Percentiles rank a stretch among this genome's conserved stretches.
phyloP scores from a whole-genome alignment of 2,888 invertebrate genomes.

The Epirrhoe tristata region DNA sequence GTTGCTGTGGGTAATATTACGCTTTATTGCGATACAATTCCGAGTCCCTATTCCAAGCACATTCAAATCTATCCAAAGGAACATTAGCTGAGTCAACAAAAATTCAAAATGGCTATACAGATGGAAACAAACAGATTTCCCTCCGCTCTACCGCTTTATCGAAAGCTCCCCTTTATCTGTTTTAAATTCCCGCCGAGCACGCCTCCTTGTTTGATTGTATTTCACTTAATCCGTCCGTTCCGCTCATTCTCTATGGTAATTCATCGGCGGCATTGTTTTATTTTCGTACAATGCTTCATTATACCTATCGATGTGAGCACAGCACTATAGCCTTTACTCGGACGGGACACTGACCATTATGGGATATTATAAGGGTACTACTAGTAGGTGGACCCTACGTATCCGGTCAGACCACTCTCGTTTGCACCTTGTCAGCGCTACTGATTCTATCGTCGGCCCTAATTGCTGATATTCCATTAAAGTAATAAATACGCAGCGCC shows the following conservation, averaged over 20 bases:
- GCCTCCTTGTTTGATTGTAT: constrained; percentile 78
- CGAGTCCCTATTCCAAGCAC: constrained; percentile 3
- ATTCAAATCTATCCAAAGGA: constrained; percentile 38
- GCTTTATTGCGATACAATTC: constrained; percentile 8
- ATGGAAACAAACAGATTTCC: constrained; percentile 59
- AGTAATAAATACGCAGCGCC: constrained; percentile 79
- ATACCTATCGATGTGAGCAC: constrained; percentile 46
- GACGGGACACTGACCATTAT: constrained; percentile 52
- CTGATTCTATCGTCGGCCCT: constrained; percentile 79
- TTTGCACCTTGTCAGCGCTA: constrained; percentile 85
- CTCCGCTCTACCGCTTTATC: constrained; percentile 52
- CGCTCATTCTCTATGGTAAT: constrained; percentile 82
- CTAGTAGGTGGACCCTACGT: constrained; percentile 60
- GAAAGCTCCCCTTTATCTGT: constrained; percentile 57
- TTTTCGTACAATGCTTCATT: constrained; percentile 63
- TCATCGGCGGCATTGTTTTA: constrained; percentile 79
- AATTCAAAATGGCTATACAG: constrained; percentile 52
- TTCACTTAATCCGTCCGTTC: constrained; percentile 81
- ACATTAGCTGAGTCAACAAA: constrained; percentile 45
- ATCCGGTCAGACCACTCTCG: constrained; percentile 80
- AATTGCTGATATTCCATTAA: constrained; percentile 85
- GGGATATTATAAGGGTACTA: constrained; percentile 46
- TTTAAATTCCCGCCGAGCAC: constrained; percentile 68
- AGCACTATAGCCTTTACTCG: constrained; percentile 52
- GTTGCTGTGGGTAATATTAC: not conserved